Percentiles rank a stretch among this genome's conserved stretches.
These are phyloP conservation scores for Syndactyla subalaris DNA, from an alignment of 2,797 vertebrate genomes.

Conservation along the genomic window DNA sequence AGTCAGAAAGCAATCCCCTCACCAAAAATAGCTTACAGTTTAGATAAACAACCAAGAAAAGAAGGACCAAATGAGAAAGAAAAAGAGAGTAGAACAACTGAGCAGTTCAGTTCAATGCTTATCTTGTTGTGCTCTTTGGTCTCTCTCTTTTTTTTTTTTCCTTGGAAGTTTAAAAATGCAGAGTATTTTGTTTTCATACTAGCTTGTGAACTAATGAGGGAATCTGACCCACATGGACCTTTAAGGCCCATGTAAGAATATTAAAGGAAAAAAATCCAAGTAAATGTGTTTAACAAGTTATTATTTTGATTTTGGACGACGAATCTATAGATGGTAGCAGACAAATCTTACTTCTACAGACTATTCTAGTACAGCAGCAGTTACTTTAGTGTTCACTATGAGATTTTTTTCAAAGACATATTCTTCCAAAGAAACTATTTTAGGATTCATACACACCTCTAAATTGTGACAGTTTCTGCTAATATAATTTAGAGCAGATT, in stretches of 20 bases:
- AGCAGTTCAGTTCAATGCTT: not conserved
- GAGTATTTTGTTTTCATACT: not conserved
- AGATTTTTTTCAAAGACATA: not conserved
- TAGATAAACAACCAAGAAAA: not conserved
- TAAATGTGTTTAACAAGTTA: not conserved
- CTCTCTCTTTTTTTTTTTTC: not conserved
- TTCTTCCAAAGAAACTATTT: not conserved
- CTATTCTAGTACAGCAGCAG: not conserved
- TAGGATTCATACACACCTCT: not conserved
- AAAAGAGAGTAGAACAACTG: not conserved
- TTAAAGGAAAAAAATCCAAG: not conserved
- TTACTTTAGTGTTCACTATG: not conserved
- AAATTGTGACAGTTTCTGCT: not conserved
- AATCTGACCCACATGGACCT: not conserved
- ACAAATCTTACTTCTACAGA: not conserved
- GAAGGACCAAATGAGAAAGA: not conserved
- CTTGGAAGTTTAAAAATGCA: not conserved
- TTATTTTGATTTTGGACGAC: not conserved
- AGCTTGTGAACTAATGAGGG: not conserved
- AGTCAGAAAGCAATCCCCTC: not conserved
- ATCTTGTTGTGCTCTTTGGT: not conserved
- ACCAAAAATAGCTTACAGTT: not conserved
- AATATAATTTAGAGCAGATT: not conserved
- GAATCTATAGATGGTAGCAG: not conserved
- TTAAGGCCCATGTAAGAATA: not conserved